A percentile compares a stretch with the other conserved stretches of the same genome.
phyloP scores from a whole-genome alignment of 2,797 vertebrate genomes.

The Coluber constrictor region DNA sequence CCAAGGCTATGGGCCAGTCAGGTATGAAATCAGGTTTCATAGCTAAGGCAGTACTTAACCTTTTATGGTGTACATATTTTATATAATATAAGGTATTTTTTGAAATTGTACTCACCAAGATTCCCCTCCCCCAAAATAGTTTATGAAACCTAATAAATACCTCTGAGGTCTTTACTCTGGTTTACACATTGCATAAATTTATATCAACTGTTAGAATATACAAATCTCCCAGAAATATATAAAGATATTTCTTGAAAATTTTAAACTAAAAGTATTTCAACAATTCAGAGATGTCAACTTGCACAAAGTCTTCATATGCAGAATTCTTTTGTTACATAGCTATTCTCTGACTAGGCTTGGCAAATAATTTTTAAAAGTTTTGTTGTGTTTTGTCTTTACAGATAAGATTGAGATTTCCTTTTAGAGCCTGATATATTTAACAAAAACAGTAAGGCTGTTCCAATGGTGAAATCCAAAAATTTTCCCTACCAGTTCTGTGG shows the following conservation, averaged over 20 bases:
- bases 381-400: neutral
- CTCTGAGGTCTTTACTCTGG: neutral
- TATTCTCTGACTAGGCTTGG: neutral
- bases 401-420: neutral
- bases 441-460: neutral
- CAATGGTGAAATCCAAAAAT: neutral
- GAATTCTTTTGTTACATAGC: neutral
- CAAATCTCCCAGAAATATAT: constrained; percentile 10
- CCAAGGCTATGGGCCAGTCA: no score
- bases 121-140: neutral
- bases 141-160: neutral
- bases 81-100: neutral
- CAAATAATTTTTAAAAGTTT: neutral
- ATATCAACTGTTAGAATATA: constrained; percentile 29
- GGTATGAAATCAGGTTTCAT: no score
- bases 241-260: neutral
- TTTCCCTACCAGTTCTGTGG: no score
- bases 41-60: no score
- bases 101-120: neutral
- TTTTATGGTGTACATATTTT: neutral
- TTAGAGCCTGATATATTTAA: neutral
- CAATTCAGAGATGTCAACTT: neutral
- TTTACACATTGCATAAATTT: constrained; percentile 26
- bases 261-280: neutral
- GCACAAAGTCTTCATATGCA: neutral